phyloP scores from a whole-genome alignment of 2,888 invertebrate genomes.

The Amphipoea oculea region DNA sequence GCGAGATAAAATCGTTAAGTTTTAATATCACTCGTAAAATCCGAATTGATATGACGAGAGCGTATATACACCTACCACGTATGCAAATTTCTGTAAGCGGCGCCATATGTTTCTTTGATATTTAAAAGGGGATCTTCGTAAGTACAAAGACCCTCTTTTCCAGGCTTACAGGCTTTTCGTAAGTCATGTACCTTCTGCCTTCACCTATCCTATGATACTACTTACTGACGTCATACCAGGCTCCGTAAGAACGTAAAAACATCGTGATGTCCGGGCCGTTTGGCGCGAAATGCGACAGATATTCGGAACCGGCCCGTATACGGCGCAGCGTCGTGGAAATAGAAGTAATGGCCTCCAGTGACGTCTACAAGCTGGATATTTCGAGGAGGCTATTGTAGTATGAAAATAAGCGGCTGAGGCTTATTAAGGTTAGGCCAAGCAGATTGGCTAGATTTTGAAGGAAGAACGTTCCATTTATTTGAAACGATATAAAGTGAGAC shows the following conservation, averaged over 20 bases:
- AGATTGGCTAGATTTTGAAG: neutral
- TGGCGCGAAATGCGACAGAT: slow-evolving; percentile 69
- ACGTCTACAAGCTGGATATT: slow-evolving; percentile 47
- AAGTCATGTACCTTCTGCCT: slow-evolving; percentile 34
- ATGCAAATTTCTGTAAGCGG: neutral
- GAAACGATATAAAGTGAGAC: neutral
- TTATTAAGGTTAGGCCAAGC: neutral
- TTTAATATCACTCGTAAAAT: neutral
- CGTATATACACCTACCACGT: neutral
- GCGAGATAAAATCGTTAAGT: neutral
- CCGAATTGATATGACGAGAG: neutral
- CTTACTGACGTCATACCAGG: slow-evolving; percentile 49
- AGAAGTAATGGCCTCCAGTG: slow-evolving; percentile 57
- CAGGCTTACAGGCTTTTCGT: neutral
- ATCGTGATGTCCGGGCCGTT: slow-evolving; percentile 70
- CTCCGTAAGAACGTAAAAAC: slow-evolving; percentile 67
- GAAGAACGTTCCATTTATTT: neutral
- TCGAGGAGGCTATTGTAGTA: slow-evolving; percentile 30
- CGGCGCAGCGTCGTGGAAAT: slow-evolving; percentile 59
- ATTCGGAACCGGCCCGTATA: slow-evolving; percentile 58
- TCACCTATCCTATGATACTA: neutral
- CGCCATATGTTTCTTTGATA: neutral
- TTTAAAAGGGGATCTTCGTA: neutral
- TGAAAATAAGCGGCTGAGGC: slow-evolving; percentile 18
- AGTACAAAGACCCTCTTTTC: neutral